phyloP scores from a whole-genome alignment of 1,140 invertebrate species.

The Cotesia chilonis region DNA sequence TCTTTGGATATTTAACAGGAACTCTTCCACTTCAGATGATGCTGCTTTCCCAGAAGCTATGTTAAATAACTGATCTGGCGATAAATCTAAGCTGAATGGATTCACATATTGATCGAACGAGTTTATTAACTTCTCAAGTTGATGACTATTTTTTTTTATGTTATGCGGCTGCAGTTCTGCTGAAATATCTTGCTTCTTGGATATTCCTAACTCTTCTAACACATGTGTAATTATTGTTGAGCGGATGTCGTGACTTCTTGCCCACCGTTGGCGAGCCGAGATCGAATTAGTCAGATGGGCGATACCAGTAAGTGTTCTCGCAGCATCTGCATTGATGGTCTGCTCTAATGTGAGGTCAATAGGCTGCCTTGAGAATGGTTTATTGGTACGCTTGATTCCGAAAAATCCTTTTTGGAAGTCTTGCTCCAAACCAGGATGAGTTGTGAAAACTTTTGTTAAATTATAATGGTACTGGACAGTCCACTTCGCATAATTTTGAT shows the following conservation, averaged over 20 bases:
- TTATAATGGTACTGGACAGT: slow-evolving; percentile 27
- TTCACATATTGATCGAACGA: slow-evolving; percentile 39
- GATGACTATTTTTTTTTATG: no score
- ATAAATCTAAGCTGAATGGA: slow-evolving; percentile 36
- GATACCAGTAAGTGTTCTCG: slow-evolving; percentile 22
- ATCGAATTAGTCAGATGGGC: slow-evolving; percentile 42
- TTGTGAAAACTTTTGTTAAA: slow-evolving; percentile 40
- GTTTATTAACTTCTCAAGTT: no score
- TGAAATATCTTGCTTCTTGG: slow-evolving; percentile 41
- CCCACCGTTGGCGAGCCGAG: slow-evolving; percentile 42
- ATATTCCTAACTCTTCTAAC: slow-evolving; percentile 16
- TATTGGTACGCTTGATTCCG: slow-evolving; percentile 42
- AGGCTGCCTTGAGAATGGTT: slow-evolving; percentile 45
- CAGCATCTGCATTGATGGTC: slow-evolving; percentile 46
- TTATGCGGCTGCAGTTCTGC: slow-evolving; percentile 38
- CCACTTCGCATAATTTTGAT: slow-evolving; percentile 41
- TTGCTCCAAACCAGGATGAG: slow-evolving; percentile 45
- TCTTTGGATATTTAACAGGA: slow-evolving; percentile 44
- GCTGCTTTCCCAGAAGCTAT: slow-evolving; percentile 46
- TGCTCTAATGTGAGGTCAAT: slow-evolving; percentile 47
- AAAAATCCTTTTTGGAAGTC: slow-evolving; percentile 44
- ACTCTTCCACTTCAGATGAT: slow-evolving; percentile 40
- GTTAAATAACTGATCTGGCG: slow-evolving; percentile 41
- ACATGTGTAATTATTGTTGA: not conserved
- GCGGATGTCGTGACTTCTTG: slow-evolving; percentile 23